Base-by-base conservation (phyloP, 1,140 invertebrate species). In the Nilaparvata lugens region DNA sequence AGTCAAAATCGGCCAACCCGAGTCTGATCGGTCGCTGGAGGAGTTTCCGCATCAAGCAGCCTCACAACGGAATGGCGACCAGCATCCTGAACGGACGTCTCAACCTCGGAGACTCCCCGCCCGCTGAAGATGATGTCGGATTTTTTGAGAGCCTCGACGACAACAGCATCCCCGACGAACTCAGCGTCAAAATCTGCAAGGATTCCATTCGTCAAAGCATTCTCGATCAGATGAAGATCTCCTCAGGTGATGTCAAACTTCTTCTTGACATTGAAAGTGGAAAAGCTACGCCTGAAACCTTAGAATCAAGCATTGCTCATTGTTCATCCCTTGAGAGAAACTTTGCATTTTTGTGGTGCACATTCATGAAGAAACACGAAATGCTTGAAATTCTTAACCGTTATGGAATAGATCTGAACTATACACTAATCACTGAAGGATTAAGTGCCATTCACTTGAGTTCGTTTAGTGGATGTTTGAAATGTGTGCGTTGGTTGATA, bases 391-490 rank as follows among this genome's bases (percentile, higher is more conserved):
- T 73, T 7, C 69, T 89, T 25, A 68, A 86, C 18, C 75, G 78
- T 9, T 69, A 75, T 2, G 86, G 85, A 13, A 85, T 85, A n/a
- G 82, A 88, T 63, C 71, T 87, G 25, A 74, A 83, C 59, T 83
- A 84, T 65, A 78, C 76, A 62, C 84, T 89, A 67, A 80, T 82
- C 18, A 79, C 82, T 51, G 73, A 79, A 63, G 86, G 86, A 71
- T 88, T 67, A 55, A 83, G 82, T 0, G 82, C 86, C 4, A 67
- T 91, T 23, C 87, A 91, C 70, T 74, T 88, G 56, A 81, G 83
- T n/a, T 83, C 88, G 2, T 90, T 89, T 67, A 86, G 84, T 65
- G 85, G 88, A 14, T 88, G 83, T 64, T 68, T 83, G 28, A 79
- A 83, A n/a, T 84, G 85, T 40, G 79, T 86, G 13, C 80, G 78